Conservation (phyloP, 23 tunicate species). For the Styela clava region DNA sequence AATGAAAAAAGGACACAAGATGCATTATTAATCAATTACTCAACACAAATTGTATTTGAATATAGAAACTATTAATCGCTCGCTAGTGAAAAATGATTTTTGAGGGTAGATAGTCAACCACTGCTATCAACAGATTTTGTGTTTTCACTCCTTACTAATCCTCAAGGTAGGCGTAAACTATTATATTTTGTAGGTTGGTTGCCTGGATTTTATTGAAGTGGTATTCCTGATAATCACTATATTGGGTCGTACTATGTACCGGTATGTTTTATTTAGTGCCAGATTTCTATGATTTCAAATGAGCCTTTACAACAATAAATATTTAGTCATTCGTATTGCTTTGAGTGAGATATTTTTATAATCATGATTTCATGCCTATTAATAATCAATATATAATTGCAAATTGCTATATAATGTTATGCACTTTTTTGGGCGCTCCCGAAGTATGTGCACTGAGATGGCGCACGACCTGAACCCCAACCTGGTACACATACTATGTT, state of each 20-base stretch:
- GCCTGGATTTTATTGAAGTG: too few relatives aligned
- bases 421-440: too few relatives aligned
- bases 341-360: too few relatives aligned
- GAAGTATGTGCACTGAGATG: too few relatives aligned
- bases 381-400: not conserved
- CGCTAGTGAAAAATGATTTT: not conserved
- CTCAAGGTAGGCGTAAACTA: not conserved
- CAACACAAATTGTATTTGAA: not conserved
- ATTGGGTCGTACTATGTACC: too few relatives aligned
- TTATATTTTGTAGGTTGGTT: too few relatives aligned
- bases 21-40: constrained; percentile 14
- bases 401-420: not conserved
- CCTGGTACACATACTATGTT: too few relatives aligned
- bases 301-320: not conserved
- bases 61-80: not conserved
- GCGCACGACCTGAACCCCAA: too few relatives aligned
- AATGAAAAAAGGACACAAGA: constrained; percentile 56
- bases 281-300: too few relatives aligned
- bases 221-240: not conserved
- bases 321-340: not conserved
- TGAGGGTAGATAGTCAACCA: not conserved
- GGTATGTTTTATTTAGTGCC: too few relatives aligned
- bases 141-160: not conserved
- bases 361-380: too few relatives aligned
- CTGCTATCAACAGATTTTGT: not conserved